Percentiles rank a stretch among this genome's conserved stretches.
These are phyloP conservation scores for Thalassarche chlororhynchos DNA, from an alignment of 2,113 vertebrate genomes.

Conservation along the genomic window DNA sequence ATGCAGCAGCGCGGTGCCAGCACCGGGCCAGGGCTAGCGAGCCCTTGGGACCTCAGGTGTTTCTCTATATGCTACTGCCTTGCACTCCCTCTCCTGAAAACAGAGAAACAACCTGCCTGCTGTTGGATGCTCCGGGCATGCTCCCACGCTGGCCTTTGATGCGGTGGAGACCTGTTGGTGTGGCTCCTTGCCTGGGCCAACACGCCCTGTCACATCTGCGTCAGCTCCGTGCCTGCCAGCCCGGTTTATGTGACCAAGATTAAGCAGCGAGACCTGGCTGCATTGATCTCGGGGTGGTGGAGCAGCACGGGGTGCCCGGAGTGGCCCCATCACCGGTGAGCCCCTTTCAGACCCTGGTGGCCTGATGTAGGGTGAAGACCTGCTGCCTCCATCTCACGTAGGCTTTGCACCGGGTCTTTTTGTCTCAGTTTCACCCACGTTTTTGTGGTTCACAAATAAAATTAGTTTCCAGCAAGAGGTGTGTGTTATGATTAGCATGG, in stretches of 20 bases:
- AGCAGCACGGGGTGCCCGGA: fast-evolving
- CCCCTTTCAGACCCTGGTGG: background rate
- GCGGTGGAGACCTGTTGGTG: background rate
- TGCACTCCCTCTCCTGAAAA: background rate
- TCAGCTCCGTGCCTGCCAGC: background rate
- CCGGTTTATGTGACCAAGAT: fast-evolving
- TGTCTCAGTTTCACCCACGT: background rate
- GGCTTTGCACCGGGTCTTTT: background rate
- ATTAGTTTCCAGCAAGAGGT: background rate
- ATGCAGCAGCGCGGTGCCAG: background rate
- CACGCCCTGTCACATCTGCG: fast-evolving
- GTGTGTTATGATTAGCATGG: background rate
- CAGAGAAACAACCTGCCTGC: fast-evolving
- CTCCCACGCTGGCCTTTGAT: background rate
- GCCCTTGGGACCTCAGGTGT: background rate
- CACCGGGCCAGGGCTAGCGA: background rate
- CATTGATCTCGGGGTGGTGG: background rate
- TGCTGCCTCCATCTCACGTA: fast-evolving
- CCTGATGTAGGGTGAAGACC: background rate
- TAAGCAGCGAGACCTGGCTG: background rate
- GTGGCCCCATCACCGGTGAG: background rate
- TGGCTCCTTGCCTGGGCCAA: background rate
- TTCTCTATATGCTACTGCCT: background rate
- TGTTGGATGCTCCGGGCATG: fast-evolving
- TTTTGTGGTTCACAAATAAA: background rate